Evolutionary conservation across 2,797 vertebrate species (phyloP).

Genomic region (Enteromius treurensis): DNA sequence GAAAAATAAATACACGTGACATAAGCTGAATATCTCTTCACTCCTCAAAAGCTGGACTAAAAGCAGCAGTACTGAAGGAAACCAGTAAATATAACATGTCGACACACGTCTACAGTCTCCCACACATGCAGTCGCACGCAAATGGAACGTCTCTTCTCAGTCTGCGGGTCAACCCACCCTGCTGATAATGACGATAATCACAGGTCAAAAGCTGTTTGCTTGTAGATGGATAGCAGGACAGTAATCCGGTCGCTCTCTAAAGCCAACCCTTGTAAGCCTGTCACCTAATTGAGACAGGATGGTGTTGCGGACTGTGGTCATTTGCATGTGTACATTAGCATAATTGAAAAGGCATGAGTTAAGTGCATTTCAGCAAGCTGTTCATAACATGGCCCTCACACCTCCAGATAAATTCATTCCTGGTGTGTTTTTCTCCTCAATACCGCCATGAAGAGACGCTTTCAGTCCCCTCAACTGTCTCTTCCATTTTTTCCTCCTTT

Average conservation of each 20-base stretch:
- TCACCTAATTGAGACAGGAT: conserved; percentile 67
- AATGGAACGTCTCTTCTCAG: not conserved
- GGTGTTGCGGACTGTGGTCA: conserved; percentile 66
- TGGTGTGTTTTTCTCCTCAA: conserved; percentile 38
- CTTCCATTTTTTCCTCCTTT: not conserved
- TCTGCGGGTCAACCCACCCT: conserved; percentile 34
- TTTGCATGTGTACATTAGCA: conserved; percentile 75
- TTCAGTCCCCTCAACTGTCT: not conserved
- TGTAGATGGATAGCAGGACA: conserved; percentile 30
- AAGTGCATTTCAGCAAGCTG: conserved; percentile 67
- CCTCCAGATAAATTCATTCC: conserved; percentile 28
- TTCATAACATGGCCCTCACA: conserved; percentile 64
- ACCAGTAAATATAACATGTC: conserved; percentile 31
- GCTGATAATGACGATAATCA: conserved; percentile 26
- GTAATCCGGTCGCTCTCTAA: conserved; percentile 28
- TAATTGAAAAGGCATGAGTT: conserved; percentile 74
- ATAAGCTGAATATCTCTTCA: conserved; percentile 8
- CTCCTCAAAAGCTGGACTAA: not conserved
- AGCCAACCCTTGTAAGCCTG: conserved; percentile 45
- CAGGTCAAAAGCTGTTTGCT: conserved; percentile 32
- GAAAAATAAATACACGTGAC: conserved; percentile 24
- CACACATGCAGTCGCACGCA: conserved; percentile 20
- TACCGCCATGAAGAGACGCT: conserved; percentile 32
- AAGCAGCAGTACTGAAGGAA: not conserved
- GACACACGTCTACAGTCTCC: conserved; percentile 25